Base-by-base conservation (phyloP, 2,113 vertebrate genomes). In the Columba janthina region DNA sequence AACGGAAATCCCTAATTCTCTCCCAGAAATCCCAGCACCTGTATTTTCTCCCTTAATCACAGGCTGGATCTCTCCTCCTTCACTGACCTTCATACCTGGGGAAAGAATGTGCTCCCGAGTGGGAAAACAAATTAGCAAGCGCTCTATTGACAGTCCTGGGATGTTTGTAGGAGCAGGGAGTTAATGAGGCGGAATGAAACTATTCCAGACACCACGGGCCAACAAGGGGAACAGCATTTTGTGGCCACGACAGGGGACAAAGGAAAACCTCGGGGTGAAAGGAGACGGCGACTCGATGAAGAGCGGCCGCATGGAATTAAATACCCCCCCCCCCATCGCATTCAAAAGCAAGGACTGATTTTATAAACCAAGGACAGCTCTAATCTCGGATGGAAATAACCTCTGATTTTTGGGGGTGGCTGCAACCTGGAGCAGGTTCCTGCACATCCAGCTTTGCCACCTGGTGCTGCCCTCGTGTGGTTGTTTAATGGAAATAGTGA, bases 391-490 rank as follows among this genome's bases (percentile, higher is more conserved):
- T 15, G 80, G 56, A 42, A 83, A 76, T 15, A 40, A 48, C 11
- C 74, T 22, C 61, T 5, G 40, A 5, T 1, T 82, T 74, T 29
- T 4, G 12, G 19, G 56, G 22, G 10, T 5, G 70, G 46, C 54
- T 74, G 56, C 54, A 69, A 34, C 15, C 32, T 8, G 77, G 64
- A 34, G 15, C 2, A 0, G 0, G 4, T 1, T 26, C 51, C 29
- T 20, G 19, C 26, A 1, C 4, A 5, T 2, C 51, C 60, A 9
- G 54, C 61, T 84, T 22, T 73, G 60, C 42, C 44, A 44, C 21
- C 44, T 19, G 56, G 12, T 96, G 77, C 94, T 94, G 95, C 96
- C 96, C 74, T 91, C 95, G 2, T 6, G 79, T 44, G 96, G 96
- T 19, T 60, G 0, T 11, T 42, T 0, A 1, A 3, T 9, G 70